These are phyloP conservation scores for Himalopsyche kuldschensis DNA, from an alignment of 2,888 invertebrate species.

Conservation along the genomic window DNA sequence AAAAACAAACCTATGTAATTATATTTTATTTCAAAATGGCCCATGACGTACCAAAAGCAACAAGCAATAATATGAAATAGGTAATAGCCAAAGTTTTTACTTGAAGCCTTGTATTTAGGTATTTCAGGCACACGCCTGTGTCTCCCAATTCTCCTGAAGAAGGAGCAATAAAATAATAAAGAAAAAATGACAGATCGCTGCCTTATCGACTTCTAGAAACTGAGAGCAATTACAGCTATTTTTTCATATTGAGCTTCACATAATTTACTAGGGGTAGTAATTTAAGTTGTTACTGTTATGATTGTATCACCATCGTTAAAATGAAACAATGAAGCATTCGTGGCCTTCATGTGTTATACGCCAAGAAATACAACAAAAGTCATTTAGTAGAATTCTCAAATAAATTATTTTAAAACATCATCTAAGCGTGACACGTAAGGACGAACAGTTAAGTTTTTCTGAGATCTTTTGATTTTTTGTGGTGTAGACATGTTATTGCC, in stretches of 20 bases:
- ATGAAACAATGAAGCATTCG: background rate
- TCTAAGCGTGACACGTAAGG: background rate
- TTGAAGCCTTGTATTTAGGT: background rate
- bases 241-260: background rate
- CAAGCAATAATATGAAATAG: too few relatives aligned
- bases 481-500: background rate
- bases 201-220: constrained; percentile 33
- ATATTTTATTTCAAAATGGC: too few relatives aligned
- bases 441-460: background rate
- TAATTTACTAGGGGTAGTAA: background rate
- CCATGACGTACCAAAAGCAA: too few relatives aligned
- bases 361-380: background rate
- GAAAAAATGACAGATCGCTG: constrained; percentile 19
- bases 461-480: background rate
- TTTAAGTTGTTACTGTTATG: constrained; percentile 22
- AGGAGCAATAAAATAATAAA: constrained; percentile 35
- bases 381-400: background rate
- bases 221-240: constrained; percentile 34
- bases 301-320: background rate
- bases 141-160: constrained; percentile 30
- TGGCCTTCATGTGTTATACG: background rate
- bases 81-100: background rate
- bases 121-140: constrained; percentile 4
- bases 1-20: too few relatives aligned
- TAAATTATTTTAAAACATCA: background rate